A percentile compares a stretch with the other conserved stretches of the same genome.
These are phyloP conservation scores for Eremophila alpestris DNA, from an alignment of 2,797 vertebrate genomes.

Conservation along the genomic window DNA sequence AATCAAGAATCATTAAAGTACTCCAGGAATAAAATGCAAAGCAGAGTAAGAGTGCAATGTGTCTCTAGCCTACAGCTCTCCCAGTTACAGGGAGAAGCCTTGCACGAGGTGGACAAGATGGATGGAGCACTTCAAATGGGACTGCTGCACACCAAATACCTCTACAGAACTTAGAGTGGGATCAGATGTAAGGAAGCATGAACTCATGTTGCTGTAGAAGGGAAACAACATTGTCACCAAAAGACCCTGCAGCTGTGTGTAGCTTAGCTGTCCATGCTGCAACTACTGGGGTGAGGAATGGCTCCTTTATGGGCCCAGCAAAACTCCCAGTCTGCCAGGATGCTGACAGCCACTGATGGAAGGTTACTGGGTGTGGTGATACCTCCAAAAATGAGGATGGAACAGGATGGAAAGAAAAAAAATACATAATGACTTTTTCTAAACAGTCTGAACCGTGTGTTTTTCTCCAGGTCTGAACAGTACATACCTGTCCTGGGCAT, in stretches of 20 bases:
- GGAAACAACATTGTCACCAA: neutral
- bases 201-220: neutral
- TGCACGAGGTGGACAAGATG: neutral
- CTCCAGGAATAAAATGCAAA: neutral
- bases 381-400: neutral
- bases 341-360: neutral
- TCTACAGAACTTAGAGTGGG: neutral
- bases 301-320: neutral
- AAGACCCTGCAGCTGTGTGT: rapidly evolving
- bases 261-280: neutral
- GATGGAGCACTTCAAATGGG: neutral
- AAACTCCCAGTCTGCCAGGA: neutral
- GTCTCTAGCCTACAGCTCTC: neutral
- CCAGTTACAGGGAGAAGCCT: neutral
- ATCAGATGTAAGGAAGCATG: neutral
- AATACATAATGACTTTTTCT: neutral
- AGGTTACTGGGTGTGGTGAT: neutral
- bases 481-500: too few species aligned
- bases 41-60: neutral
- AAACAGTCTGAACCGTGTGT: neutral
- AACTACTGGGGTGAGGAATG: neutral
- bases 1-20: neutral
- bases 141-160: neutral
- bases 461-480: neutral
- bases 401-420: neutral